Evolutionary conservation across 2,113 vertebrate genomes (phyloP).

Genomic region (Spea bombifrons): DNA sequence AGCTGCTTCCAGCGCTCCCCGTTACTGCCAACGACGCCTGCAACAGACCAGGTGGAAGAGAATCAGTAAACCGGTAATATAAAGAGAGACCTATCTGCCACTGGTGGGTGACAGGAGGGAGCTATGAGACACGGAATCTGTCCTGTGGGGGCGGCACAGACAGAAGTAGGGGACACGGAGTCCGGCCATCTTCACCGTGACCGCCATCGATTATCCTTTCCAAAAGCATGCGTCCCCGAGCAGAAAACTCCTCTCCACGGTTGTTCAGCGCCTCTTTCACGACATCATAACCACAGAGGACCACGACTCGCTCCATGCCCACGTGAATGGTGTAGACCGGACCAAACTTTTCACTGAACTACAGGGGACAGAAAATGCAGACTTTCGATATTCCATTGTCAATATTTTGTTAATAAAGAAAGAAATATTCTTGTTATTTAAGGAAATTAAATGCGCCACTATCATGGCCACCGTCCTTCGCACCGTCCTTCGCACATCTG

Average conservation of each 20-base stretch:
- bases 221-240: not conserved
- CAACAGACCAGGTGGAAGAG: too few species aligned
- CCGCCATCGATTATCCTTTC: slow-evolving; percentile 45
- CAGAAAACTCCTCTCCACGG: slow-evolving; percentile 47
- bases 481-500: too few species aligned
- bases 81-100: too few species aligned
- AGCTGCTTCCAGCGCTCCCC: slow-evolving; percentile 31
- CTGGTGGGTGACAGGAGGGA: not conserved
- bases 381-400: too few species aligned
- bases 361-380: not conserved
- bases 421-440: too few species aligned
- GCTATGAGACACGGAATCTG: not conserved
- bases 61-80: too few species aligned
- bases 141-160: too few species aligned
- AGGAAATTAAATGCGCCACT: too few species aligned
- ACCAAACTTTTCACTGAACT: slow-evolving; percentile 58
- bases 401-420: too few species aligned
- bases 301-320: slow-evolving; percentile 53
- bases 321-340: slow-evolving; percentile 55
- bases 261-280: slow-evolving; percentile 63
- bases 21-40: slow-evolving; percentile 13
- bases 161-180: not conserved
- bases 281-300: slow-evolving; percentile 56
- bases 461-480: too few species aligned
- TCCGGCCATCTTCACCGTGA: slow-evolving; percentile 46